Evolutionary conservation across 2,888 invertebrate genomes (phyloP).

Genomic region (Lasioglossum calceatum): DNA sequence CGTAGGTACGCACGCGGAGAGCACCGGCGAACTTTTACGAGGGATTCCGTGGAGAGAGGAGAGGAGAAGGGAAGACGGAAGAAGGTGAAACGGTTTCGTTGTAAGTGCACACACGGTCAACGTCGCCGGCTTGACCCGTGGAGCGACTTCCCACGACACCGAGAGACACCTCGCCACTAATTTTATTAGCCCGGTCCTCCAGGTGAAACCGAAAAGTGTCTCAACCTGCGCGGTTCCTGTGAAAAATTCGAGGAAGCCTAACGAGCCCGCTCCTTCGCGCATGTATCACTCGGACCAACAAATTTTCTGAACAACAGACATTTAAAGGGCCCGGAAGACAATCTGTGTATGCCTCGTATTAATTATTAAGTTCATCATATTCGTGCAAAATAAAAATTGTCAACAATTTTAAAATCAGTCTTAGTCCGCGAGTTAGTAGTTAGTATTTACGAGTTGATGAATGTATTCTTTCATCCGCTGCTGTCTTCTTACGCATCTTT

Average conservation of each 20-base stretch:
- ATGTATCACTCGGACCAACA: background rate
- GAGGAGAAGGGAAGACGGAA: slow-evolving; percentile 60
- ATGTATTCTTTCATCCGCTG: background rate
- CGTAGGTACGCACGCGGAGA: slow-evolving; percentile 72
- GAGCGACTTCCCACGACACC: slow-evolving; percentile 81
- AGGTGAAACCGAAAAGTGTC: slow-evolving; percentile 55
- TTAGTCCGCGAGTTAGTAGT: too few relatives aligned
- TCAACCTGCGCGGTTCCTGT: background rate
- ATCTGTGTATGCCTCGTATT: too few relatives aligned
- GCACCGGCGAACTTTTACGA: slow-evolving; percentile 77
- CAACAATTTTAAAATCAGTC: too few relatives aligned
- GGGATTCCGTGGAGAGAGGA: slow-evolving; percentile 58
- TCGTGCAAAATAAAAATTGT: background rate
- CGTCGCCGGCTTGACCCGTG: slow-evolving; percentile 76
- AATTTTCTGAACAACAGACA: background rate
- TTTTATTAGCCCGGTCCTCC: slow-evolving; percentile 75
- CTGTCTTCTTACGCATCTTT: background rate
- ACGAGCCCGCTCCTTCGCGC: background rate
- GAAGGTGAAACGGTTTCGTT: slow-evolving; percentile 64
- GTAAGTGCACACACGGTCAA: slow-evolving; percentile 43
- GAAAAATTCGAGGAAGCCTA: slow-evolving; percentile 33
- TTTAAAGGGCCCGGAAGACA: background rate
- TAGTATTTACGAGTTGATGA: background rate
- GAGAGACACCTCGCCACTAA: slow-evolving; percentile 74
- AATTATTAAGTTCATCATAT: background rate